Evolutionary conservation across 92 coral and sea anemone species (phyloP), one percentile per base, ranked within the genome.

Genomic region (Palythoa grandis): DNA sequence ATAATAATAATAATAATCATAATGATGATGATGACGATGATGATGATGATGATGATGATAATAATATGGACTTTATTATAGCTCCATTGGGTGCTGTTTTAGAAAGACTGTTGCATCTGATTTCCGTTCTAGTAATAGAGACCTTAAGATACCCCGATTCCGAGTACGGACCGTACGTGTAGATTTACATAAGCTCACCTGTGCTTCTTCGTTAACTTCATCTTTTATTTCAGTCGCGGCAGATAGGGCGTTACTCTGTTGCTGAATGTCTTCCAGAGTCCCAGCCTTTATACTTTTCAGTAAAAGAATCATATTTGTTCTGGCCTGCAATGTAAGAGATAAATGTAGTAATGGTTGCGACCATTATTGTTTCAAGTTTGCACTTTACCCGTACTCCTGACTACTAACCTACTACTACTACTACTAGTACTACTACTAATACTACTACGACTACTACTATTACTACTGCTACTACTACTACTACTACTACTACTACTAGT

Each of bases 201-300:
- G 90, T n/a, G 94, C 84, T 52, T 80, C 35, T 19, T 75, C 53
- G 6, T 77, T 89, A 23, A 91, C 23, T 69, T 86, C 90, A 43
- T 82, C 89, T 37, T 72, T 72, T 52, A 68, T 24, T 13, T 63
- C 66, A 60, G 92, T 91, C 20, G 68, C 88, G 15, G 82, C 78
- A 24, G 92, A 85, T 76, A 91, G 69, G 24, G 92, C 88, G n/a
- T 74, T 84, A 20, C 84, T 56, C 63, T 82, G 15, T 16, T 79
- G 23, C 35, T 78, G 86, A n/a, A 86, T 22, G 37, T 84, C 73
- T 52, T 88, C 92, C 72, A 86, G 20, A 11, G 90, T 85, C n/a
- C 52, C 86, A 22, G 88, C 75, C 24, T 77, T 88, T 15, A 90
- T 43, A 12, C 29, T 11, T 9, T 43, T 20, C 40, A 79, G 43